These are phyloP conservation scores for Eriocheir sinensis DNA, from an alignment of 1,140 invertebrate genomes.

Conservation along the genomic window DNA sequence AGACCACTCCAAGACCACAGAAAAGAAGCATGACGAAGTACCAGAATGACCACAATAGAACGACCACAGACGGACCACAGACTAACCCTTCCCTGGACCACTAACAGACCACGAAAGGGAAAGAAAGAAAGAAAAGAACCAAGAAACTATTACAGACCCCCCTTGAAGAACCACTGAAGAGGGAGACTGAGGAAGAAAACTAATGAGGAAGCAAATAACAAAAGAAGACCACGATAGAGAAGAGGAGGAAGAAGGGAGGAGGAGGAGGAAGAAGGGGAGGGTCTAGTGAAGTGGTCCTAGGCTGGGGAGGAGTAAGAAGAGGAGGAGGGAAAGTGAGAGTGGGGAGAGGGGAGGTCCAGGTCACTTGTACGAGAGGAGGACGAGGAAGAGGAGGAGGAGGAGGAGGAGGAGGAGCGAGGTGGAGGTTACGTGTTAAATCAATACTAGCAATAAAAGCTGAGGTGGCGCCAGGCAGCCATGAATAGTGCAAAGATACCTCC, in stretches of 20 bases:
- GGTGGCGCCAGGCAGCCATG: constrained; percentile 9
- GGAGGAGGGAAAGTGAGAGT: no score
- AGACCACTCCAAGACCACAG: not conserved
- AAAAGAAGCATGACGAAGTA: not conserved
- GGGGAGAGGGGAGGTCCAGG: no score
- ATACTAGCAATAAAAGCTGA: constrained; percentile 25
- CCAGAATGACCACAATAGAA: no score
- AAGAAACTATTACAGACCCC: no score
- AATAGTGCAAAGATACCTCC: not conserved
- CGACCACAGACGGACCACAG: no score
- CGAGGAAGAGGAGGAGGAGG: no score
- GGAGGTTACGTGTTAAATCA: not conserved
- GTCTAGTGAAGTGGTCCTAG: no score
- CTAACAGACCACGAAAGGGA: not conserved
- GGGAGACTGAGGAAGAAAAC: not conserved
- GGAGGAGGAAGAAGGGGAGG: not conserved
- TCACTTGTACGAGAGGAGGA: no score
- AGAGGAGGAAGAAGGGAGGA: not conserved
- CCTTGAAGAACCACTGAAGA: not conserved
- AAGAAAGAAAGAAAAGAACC: not conserved
- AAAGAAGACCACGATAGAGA: not conserved
- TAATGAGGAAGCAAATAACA: not conserved
- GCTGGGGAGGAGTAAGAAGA: not conserved
- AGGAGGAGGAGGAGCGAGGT: not conserved
- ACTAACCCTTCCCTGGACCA: no score